A percentile compares a stretch with the other conserved stretches of the same genome.
Evolutionary conservation across 2,888 invertebrate species (phyloP).

Genomic region (Mythimna impura): DNA sequence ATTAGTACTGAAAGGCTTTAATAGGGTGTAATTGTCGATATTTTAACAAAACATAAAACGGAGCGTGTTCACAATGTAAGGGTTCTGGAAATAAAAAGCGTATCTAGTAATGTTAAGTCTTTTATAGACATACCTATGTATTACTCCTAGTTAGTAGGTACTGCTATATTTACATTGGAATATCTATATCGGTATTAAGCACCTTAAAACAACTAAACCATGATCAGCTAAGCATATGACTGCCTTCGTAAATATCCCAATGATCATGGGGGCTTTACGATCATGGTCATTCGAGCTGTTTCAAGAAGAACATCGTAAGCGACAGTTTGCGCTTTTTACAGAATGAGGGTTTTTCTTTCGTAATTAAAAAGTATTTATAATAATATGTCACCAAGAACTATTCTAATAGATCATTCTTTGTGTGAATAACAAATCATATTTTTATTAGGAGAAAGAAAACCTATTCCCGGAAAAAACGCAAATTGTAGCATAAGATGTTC

Average conservation of each 20-base stretch:
- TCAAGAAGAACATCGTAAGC: no score
- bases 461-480: no score
- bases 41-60: constrained; percentile 36
- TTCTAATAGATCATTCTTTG: no score
- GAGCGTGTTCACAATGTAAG: constrained; percentile 14
- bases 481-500: no score
- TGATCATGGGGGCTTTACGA: background rate
- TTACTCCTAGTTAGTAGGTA: constrained; percentile 20
- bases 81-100: constrained; percentile 29
- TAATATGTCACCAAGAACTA: no score
- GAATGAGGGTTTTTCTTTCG: no score
- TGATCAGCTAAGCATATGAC: background rate
- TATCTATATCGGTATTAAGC: no score
- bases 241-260: background rate
- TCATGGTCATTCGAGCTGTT: no score
- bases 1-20: constrained; percentile 47
- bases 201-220: constrained; percentile 12
- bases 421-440: no score
- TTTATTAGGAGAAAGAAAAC: no score
- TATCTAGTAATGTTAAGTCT: constrained; percentile 23
- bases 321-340: no score
- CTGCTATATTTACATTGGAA: background rate
- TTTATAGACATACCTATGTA: background rate
- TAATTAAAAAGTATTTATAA: no score
- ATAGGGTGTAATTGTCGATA: constrained; percentile 43